Evolutionary conservation across 1,140 invertebrate species (phyloP).

Genomic region (Ceratitis capitata): DNA sequence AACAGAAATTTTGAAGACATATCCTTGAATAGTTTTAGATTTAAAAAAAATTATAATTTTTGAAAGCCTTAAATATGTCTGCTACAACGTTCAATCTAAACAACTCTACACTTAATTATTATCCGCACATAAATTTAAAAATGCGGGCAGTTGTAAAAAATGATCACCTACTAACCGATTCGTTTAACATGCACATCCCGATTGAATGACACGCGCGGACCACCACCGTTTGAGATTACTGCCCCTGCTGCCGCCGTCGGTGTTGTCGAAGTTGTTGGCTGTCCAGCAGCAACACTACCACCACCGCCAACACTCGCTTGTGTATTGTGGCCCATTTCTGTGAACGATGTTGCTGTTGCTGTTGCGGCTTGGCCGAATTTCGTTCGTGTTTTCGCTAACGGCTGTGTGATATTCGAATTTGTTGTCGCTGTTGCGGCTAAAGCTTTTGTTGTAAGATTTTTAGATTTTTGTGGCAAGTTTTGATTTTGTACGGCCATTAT

Average conservation of each 20-base stretch:
- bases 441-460: not conserved
- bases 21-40: too few species aligned
- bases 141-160: too few species aligned
- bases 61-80: too few species aligned
- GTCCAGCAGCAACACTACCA: not conserved
- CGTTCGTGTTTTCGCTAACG: conserved; percentile 6
- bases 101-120: too few species aligned
- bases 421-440: not conserved
- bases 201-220: conserved; percentile 85
- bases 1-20: too few species aligned
- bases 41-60: too few species aligned
- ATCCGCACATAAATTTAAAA: too few species aligned
- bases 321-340: not conserved
- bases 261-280: not conserved
- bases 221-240: conserved; percentile 66
- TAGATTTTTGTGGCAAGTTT: conserved; percentile 42
- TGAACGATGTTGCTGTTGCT: conserved; percentile 37
- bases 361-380: conserved; percentile 21
- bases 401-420: not conserved
- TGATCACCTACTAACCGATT: conserved; percentile 79
- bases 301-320: not conserved
- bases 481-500: conserved; percentile 45
- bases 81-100: too few species aligned
- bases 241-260: not conserved
- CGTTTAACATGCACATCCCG: conserved; percentile 87